Base-by-base conservation (phyloP, 2,797 vertebrate species). In the Rhynchonycteris naso region DNA sequence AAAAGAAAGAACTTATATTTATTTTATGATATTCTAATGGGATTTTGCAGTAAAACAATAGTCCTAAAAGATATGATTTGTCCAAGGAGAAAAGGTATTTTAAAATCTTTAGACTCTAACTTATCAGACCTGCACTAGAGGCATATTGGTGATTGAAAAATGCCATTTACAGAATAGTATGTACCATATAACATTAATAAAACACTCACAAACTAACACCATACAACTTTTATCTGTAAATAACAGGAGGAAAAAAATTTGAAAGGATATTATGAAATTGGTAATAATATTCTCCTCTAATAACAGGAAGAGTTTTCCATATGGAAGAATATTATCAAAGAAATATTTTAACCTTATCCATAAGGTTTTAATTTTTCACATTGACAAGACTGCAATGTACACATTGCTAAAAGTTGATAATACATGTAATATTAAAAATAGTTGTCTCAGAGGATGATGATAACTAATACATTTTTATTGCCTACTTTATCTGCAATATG, bases 351-450 rank as follows among this genome's bases (percentile, higher is more conserved):
- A 43, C 1, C 2, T 86, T 86, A 80, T 15, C 56, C 61, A 54
- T 75, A 54, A 38, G 56, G 59, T 52, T 92, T 88, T 71, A 59
- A 61, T 75, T 76, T 91, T 90, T 85, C 82, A 68, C 35, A 58
- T 38, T 79, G 54, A 71, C 19, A 88, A 66, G 79, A 63, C 1
- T 66, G 38, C 43, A 71, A 65, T 72, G 65, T 28, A 52, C 47
- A 63, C 35, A 26, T 86, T 81, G 24, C 43, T 88, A 65, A 90
- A 69, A 80, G 58, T 33, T 63, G 24, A 92, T 56, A 93, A 96
- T 61, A 79, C 50, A n/a, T 21, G 43, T 30, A 8, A 81, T 56
- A 52, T 5, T 68, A 68, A 92, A 93, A 82, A 50, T 33, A 0
- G 30, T 35, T 13, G 3, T 22, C 47, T 72, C 22, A 75, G n/a